These are phyloP conservation scores for Mythimna impura DNA, from an alignment of 2,888 invertebrate species.

Conservation along the genomic window DNA sequence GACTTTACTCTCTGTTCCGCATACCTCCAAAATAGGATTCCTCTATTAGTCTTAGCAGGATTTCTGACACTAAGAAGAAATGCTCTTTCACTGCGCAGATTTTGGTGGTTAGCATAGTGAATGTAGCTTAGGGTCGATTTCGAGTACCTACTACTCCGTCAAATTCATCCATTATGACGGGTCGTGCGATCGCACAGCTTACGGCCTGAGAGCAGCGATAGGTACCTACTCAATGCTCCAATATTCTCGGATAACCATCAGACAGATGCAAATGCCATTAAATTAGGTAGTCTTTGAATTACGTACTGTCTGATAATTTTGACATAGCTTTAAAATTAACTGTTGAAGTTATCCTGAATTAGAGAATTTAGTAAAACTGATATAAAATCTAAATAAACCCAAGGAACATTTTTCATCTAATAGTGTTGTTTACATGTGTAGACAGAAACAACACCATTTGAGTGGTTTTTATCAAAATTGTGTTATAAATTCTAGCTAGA, in stretches of 20 bases:
- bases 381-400: neutral
- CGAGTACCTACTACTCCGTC: conserved; percentile 1
- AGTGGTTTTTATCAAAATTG: neutral
- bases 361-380: neutral
- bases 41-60: neutral
- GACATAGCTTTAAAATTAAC: neutral
- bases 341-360: neutral
- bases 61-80: neutral
- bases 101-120: neutral
- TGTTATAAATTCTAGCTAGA: too few relatives aligned
- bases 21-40: too few relatives aligned
- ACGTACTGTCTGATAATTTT: neutral
- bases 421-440: neutral
- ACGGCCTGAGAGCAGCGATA: neutral
- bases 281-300: neutral
- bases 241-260: neutral
- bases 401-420: neutral
- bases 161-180: too few relatives aligned
- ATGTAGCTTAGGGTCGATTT: too few relatives aligned
- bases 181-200: conserved; percentile 29
- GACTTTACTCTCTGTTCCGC: too few relatives aligned
- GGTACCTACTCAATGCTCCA: neutral
- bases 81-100: neutral
- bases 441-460: neutral
- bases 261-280: neutral